Evolutionary conservation across 2,888 invertebrate genomes (phyloP), one percentile per base, ranked within the genome.

Genomic region (Zhengitettix transpicula): DNA sequence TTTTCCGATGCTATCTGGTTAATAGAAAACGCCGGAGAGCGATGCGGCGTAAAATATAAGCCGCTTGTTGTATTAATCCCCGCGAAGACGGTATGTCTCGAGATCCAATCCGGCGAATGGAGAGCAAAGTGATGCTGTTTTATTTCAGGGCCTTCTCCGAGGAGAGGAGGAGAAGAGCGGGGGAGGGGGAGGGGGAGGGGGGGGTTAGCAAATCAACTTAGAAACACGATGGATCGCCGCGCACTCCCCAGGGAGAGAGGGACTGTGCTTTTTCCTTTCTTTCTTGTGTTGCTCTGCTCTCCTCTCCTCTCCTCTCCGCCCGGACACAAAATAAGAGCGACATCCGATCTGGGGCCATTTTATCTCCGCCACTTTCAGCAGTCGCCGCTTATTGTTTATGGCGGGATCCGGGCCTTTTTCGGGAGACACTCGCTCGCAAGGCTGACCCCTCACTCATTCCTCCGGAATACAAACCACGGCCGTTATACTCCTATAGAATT

Each of bases 61-160:
- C 59, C 56, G 59, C 59, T 59, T 59, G 47, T n/a, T n/a, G 47
- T 47, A 59, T 59, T 59, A 59, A 59, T 59, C 59, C 59, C 47
- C 55, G 51, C 41, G 52, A n/a, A 11, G 15, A 14, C 41, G n/a
- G 41, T 40, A 40, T 10, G 58, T 14, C 40, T 9, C 47, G 14
- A 52, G 58, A 41, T 44, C 41, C 41, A 42, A 16, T 52, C 42
- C 41, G 52, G 41, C 11, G 52, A 41, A 42, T 41, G 41, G 52
- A 51, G 40, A 16, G 47, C n/a, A 47, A 47, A 47, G 47, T n/a
- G 47, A 47, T n/a, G 47, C 47, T 47, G 47, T 47, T 47, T 47
- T 47, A 47, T 47, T 47, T 47, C 47, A n/a, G 14, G 47, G 47
- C 47, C 47, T 12, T 12, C 47, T 8, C 3, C 1, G 3, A 8